Evolutionary conservation across 2,888 invertebrate genomes (phyloP).

Genomic region (Coleophora deauratella): DNA sequence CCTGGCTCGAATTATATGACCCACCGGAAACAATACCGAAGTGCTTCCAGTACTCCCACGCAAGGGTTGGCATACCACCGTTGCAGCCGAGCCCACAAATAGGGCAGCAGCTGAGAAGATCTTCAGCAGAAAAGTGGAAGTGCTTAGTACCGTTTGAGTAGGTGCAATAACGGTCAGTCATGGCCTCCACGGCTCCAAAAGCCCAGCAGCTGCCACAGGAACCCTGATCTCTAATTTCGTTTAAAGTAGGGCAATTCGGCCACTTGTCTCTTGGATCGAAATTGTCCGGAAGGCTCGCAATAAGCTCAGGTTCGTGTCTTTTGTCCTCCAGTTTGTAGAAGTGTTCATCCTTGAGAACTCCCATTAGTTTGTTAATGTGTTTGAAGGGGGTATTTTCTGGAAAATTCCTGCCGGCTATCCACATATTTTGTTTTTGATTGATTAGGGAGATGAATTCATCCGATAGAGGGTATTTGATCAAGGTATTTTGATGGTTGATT

Average conservation of each 20-base stretch:
- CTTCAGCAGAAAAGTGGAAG: conserved; percentile 88
- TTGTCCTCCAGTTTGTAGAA: conserved; percentile 60
- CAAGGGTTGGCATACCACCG: conserved; percentile 85
- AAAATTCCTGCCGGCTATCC: conserved; percentile 89
- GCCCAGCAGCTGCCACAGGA: conserved; percentile 97
- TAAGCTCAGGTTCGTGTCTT: conserved; percentile 40
- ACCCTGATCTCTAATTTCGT: conserved; percentile 88
- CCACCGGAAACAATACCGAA: conserved; percentile 93
- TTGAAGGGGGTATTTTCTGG: conserved; percentile 69
- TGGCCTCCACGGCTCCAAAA: conserved; percentile 92
- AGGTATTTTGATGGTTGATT: conserved; percentile 22
- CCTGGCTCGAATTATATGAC: conserved; percentile 81
- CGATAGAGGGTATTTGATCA: conserved; percentile 76
- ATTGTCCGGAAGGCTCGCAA: conserved; percentile 77
- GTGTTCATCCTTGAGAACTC: conserved; percentile 77
- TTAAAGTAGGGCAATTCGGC: conserved; percentile 89
- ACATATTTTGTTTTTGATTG: conserved; percentile 78
- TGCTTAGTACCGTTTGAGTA: conserved; percentile 81
- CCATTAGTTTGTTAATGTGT: conserved; percentile 81
- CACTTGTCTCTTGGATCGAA: conserved; percentile 89
- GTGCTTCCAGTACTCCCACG: conserved; percentile 91
- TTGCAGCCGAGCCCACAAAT: conserved; percentile 87
- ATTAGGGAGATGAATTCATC: conserved; percentile 82
- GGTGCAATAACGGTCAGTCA: conserved; percentile 92
- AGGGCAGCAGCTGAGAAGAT: conserved; percentile 86